phyloP scores from a whole-genome alignment of 2,113 vertebrate species.

The Edolisoma coerulescens region DNA sequence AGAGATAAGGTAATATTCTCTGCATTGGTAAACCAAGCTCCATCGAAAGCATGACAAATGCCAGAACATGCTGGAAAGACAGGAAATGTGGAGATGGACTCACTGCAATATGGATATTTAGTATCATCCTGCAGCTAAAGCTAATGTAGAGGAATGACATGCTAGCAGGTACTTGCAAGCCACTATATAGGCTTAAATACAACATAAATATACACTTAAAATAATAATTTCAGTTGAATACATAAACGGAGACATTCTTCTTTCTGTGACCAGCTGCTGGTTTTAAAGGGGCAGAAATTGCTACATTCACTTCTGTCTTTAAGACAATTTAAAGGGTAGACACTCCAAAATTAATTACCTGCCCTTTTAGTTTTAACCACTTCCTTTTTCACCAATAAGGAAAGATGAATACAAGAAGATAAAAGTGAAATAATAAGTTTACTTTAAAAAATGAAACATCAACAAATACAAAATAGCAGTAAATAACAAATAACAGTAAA shows the following conservation, averaged over 20 bases:
- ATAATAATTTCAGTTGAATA: background rate
- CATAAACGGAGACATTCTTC: background rate
- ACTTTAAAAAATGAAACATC: background rate
- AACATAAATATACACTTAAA: background rate
- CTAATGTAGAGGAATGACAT: background rate
- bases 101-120: background rate
- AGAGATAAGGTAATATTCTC: background rate
- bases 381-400: background rate
- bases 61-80: background rate
- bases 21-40: background rate
- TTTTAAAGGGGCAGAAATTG: background rate
- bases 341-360: background rate
- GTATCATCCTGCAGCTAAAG: background rate
- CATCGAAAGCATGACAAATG: background rate
- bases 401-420: background rate
- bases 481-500: background rate
- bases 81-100: background rate
- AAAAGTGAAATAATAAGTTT: background rate
- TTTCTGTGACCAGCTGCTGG: background rate
- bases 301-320: background rate
- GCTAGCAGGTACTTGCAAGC: background rate
- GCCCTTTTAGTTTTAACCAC: background rate
- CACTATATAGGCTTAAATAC: background rate
- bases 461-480: background rate
- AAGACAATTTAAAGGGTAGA: background rate